Percentiles rank a stretch among this genome's conserved stretches.
Evolutionary conservation across 2,797 vertebrate genomes (phyloP).

Genomic region (Sphaeramia orbicularis): DNA sequence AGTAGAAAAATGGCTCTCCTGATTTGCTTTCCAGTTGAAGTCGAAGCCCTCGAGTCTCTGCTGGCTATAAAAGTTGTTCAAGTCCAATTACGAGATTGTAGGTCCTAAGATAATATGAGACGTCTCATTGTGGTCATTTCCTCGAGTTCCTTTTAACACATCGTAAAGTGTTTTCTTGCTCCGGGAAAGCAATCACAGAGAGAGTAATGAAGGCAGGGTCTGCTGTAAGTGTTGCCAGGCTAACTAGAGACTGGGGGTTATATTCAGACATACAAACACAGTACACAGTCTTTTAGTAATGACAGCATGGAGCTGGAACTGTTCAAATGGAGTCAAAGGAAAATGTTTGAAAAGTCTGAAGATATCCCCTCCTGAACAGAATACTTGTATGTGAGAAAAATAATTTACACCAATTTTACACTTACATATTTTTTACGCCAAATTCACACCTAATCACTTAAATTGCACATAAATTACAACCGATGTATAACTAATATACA

Average conservation of each 20-base stretch:
- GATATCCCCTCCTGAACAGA: neutral
- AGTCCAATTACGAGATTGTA: constrained; percentile 43
- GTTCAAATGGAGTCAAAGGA: constrained; percentile 17
- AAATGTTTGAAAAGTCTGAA: constrained; percentile 29
- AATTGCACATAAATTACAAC: too few species aligned
- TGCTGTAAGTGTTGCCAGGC: constrained; percentile 44
- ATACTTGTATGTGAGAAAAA: constrained; percentile 7
- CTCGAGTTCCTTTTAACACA: constrained; percentile 45
- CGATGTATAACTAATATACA: too few species aligned
- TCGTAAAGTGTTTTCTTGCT: constrained; percentile 55
- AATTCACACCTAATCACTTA: too few species aligned
- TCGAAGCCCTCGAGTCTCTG: constrained; percentile 28
- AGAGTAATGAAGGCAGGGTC: constrained; percentile 59
- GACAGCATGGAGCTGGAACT: constrained; percentile 47
- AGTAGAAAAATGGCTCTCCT: constrained; percentile 15
- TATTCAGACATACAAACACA: constrained; percentile 3
- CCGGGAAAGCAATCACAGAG: constrained; percentile 32
- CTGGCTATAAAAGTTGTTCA: constrained; percentile 42
- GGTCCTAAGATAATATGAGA: constrained; percentile 29
- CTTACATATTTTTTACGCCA: too few species aligned
- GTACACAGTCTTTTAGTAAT: constrained; percentile 47
- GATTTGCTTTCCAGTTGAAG: constrained; percentile 37
- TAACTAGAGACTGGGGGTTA: constrained; percentile 23
- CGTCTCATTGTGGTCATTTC: constrained; percentile 59
- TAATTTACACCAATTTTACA: too few species aligned